phyloP scores from a whole-genome alignment of 30 jellyfish, hydroid and myxozoan genomes.

The Cassiopea andromeda region DNA sequence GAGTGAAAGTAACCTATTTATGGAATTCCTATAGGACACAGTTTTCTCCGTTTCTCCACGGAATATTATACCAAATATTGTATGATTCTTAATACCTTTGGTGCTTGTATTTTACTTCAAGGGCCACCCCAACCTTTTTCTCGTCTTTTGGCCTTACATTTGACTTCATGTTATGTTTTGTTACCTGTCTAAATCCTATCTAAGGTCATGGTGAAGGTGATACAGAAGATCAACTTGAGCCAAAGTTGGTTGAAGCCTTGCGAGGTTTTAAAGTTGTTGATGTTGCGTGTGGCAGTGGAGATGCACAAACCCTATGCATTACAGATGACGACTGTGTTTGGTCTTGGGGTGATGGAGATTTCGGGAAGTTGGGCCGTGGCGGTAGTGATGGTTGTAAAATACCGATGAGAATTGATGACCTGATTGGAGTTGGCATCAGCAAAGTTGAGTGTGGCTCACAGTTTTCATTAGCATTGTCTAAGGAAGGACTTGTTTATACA shows the following conservation, averaged over 20 bases:
- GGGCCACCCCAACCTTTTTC: too few relatives aligned
- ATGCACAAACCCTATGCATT: conserved; percentile 92
- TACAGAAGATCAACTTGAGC: conserved; percentile 85
- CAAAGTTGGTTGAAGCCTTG: conserved; percentile 86
- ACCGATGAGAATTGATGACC: conserved; percentile 76
- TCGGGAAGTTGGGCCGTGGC: conserved; percentile 94
- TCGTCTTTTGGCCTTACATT: neutral
- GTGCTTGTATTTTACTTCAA: too few relatives aligned
- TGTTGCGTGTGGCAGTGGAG: conserved; percentile 96
- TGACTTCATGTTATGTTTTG: neutral
- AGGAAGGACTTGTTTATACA: conserved; percentile 81
- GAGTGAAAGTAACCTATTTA: too few relatives aligned
- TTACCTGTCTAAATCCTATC: neutral
- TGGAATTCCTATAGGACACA: too few relatives aligned
- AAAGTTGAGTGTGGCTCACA: conserved; percentile 93
- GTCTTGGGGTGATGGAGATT: conserved; percentile 99
- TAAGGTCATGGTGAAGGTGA: conserved; percentile 92
- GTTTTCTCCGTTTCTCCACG: too few relatives aligned
- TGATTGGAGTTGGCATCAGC: conserved; percentile 67
- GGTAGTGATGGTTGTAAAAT: conserved; percentile 92
- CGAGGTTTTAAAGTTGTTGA: conserved; percentile 73
- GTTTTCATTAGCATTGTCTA: conserved; percentile 87
- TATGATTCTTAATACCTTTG: too few relatives aligned
- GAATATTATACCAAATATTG: too few relatives aligned
- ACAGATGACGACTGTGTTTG: conserved; percentile 87